Conservation (phyloP, 2,797 vertebrate species). For the Glyptemys insculpta region DNA sequence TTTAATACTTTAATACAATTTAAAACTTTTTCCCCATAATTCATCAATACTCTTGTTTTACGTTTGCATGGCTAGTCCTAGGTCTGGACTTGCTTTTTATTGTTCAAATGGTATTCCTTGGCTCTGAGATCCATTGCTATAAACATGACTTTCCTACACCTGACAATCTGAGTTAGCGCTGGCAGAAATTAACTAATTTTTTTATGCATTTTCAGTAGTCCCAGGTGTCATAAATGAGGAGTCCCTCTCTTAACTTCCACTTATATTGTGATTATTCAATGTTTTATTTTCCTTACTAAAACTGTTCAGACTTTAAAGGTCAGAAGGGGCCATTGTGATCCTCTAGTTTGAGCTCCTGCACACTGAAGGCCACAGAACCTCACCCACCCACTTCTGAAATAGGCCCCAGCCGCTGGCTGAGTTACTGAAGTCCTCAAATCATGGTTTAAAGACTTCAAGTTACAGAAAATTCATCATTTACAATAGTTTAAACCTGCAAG, state of each 20-base stretch:
- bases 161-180: neutral
- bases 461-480: too few species aligned
- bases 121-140: accelerated
- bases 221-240: neutral
- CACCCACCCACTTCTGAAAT: too few species aligned
- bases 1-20: too few species aligned
- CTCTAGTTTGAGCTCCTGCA: too few species aligned
- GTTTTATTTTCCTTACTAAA: neutral
- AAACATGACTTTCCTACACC: neutral
- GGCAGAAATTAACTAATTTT: neutral
- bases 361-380: too few species aligned
- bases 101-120: accelerated
- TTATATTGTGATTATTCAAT: neutral
- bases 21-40: neutral
- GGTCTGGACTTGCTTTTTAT: accelerated
- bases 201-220: neutral
- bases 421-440: too few species aligned
- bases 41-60: neutral
- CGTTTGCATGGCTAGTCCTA: accelerated
- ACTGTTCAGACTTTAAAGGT: neutral
- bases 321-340: too few species aligned
- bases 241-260: neutral
- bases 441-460: too few species aligned
- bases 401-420: too few species aligned
- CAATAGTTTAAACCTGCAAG: too few species aligned